A percentile compares a stretch with the other conserved stretches of the same genome.
Evolutionary conservation across 1,140 invertebrate species (phyloP).

Genomic region (Triops longicaudatus): DNA sequence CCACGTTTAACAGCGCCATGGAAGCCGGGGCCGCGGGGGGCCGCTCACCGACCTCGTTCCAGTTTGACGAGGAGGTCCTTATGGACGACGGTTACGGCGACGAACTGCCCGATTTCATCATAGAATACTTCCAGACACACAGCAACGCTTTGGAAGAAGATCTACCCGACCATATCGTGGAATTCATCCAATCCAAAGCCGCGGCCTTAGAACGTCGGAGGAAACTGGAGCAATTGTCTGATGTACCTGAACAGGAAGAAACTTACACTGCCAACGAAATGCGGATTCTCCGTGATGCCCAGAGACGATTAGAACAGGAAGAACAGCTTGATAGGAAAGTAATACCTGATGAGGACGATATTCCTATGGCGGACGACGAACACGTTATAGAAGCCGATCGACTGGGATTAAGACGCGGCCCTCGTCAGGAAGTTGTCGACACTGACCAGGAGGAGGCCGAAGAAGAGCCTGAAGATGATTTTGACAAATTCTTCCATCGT

Average conservation of each 20-base stretch:
- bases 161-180: constrained; percentile 24
- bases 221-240: background rate
- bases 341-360: background rate
- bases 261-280: background rate
- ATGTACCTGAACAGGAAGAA: constrained; percentile 1
- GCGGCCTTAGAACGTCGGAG: constrained; percentile 19
- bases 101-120: constrained; percentile 24
- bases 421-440: background rate
- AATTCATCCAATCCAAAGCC: constrained; percentile 23
- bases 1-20: constrained; percentile 1
- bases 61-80: constrained; percentile 20
- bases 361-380: background rate
- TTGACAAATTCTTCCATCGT: background rate
- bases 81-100: constrained; percentile 18
- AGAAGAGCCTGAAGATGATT: background rate
- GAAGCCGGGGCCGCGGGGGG: constrained; percentile 16
- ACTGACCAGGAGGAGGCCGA: background rate
- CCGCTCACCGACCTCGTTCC: background rate
- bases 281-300: background rate
- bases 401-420: background rate
- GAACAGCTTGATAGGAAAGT: background rate
- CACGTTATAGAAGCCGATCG: background rate
- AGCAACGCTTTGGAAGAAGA: constrained; percentile 20
- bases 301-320: background rate
- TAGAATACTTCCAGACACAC: constrained; percentile 22